These are phyloP conservation scores for Hyperopisus bebe DNA, from an alignment of 2,113 vertebrate genomes.

Conservation along the genomic window DNA sequence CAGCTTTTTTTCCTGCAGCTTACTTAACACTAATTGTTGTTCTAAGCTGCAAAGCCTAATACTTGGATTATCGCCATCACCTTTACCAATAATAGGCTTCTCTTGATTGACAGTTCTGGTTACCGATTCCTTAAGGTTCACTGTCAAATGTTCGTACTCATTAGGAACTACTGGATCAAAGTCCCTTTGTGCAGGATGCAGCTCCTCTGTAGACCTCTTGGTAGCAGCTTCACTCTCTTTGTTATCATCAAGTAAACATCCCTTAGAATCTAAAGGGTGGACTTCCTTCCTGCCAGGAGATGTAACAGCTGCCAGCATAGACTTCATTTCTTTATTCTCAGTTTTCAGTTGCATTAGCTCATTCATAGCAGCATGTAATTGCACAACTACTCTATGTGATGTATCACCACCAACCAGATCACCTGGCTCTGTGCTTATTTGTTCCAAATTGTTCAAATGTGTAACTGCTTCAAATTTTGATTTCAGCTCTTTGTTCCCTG, in stretches of 20 bases:
- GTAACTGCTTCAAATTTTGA: background rate
- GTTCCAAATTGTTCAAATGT: background rate
- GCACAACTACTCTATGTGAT: background rate
- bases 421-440: background rate
- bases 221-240: background rate
- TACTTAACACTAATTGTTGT: conserved; percentile 37
- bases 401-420: background rate
- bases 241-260: background rate
- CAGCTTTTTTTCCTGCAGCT: conserved; percentile 41
- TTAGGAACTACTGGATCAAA: background rate
- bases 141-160: conserved; percentile 19
- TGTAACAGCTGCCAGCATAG: background rate
- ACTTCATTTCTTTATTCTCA: background rate
- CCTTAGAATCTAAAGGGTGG: conserved; percentile 1
- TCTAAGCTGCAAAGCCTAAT: background rate
- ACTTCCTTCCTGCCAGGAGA: background rate
- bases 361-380: conserved; percentile 10
- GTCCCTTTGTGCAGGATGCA: conserved; percentile 20
- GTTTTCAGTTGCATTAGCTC: background rate
- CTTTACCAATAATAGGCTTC: background rate
- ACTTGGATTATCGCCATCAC: background rate
- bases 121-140: conserved; percentile 21
- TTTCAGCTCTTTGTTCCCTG: conserved; percentile 7
- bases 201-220: conserved; percentile 18
- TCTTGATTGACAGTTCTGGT: background rate